phyloP scores from a whole-genome alignment of 1,140 invertebrate genomes.

The Colletes latitarsis region DNA sequence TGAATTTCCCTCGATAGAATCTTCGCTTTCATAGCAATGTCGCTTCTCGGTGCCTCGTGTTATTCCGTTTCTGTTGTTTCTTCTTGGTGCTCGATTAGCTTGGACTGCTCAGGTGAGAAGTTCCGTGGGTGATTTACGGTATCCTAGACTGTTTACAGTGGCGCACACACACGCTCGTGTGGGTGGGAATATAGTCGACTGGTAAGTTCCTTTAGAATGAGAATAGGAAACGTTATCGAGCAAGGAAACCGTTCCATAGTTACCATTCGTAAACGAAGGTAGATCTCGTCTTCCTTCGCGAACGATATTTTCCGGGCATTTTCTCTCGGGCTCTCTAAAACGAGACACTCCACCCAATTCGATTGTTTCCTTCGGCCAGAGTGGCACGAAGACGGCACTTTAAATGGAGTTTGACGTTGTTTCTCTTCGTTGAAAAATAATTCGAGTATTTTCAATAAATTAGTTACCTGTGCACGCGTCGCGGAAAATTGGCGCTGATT shows the following conservation, averaged over 20 bases:
- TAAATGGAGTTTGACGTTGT: background rate
- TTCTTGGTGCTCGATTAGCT: conserved; percentile 2
- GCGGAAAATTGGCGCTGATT: background rate
- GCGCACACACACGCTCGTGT: background rate
- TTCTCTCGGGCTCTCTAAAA: background rate
- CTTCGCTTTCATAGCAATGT: conserved; percentile 15
- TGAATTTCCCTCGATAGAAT: conserved; percentile 42
- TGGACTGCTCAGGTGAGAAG: conserved; percentile 13
- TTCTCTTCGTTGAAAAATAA: background rate
- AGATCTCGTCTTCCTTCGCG: conserved; percentile 53
- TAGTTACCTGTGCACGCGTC: background rate
- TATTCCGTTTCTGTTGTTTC: conserved; percentile 11
- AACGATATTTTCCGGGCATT: conserved; percentile 42
- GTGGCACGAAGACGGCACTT: background rate
- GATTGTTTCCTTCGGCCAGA: conserved; percentile 16
- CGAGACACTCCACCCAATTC: too few relatives aligned
- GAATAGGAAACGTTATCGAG: conserved; percentile 59
- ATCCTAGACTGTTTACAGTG: conserved; percentile 27
- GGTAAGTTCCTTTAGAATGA: conserved; percentile 5
- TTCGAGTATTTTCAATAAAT: background rate
- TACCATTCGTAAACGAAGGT: conserved; percentile 56
- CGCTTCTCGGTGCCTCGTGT: conserved; percentile 8
- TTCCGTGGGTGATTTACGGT: conserved; percentile 42
- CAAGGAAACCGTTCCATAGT: conserved; percentile 51
- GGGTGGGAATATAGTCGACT: background rate